These are phyloP conservation scores for Ceratina calcarata DNA, from an alignment of 1,140 invertebrate genomes.

Conservation along the genomic window DNA sequence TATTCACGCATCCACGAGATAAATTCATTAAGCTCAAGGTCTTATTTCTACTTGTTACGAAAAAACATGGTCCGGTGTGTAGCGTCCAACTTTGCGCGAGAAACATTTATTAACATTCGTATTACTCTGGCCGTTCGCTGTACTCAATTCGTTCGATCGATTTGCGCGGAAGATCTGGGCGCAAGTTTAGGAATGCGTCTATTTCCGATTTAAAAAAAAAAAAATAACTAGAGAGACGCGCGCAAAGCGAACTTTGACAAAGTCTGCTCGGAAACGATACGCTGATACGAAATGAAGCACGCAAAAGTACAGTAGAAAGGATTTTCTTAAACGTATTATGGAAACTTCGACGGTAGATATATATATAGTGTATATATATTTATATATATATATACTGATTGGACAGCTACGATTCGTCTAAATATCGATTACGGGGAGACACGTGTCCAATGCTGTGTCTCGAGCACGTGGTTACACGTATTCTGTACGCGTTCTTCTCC, in stretches of 20 bases:
- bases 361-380: too few relatives aligned
- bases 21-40: conserved; percentile 71
- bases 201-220: neutral
- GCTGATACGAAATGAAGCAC: neutral
- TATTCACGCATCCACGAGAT: conserved; percentile 63
- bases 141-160: neutral
- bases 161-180: conserved; percentile 1
- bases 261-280: conserved; percentile 4
- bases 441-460: neutral
- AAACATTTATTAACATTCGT: conserved; percentile 4
- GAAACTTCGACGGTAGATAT: conserved; percentile 5
- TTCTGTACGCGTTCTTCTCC: neutral
- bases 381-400: neutral
- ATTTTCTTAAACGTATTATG: conserved; percentile 6
- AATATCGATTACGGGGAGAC: conserved; percentile 14
- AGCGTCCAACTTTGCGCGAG: conserved; percentile 42
- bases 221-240: neutral
- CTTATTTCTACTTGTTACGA: conserved; percentile 65
- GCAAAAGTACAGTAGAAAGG: conserved; percentile 3
- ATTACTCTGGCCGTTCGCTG: neutral
- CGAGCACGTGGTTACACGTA: neutral
- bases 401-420: conserved; percentile 14
- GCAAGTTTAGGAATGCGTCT: neutral
- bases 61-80: conserved; percentile 58
- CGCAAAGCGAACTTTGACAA: conserved; percentile 9